These are phyloP conservation scores for Clarias magur DNA, from an alignment of 2,113 vertebrate genomes.

Conservation along the genomic window DNA sequence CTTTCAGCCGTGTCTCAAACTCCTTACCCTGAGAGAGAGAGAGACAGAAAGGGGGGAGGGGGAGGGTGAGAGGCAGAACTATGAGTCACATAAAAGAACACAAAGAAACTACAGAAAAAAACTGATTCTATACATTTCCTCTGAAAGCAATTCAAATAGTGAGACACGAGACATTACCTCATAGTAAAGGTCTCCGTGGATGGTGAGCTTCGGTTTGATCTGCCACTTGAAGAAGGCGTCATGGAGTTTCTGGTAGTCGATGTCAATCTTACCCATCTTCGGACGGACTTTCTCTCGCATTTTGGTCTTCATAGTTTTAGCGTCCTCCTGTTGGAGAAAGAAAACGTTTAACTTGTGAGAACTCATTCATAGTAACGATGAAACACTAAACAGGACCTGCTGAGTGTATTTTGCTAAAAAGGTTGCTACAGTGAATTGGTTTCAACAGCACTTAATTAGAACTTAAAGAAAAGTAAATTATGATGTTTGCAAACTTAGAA, in stretches of 20 bases:
- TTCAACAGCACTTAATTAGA: neutral
- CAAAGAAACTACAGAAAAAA: neutral
- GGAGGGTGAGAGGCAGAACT: neutral
- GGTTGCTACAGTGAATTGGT: neutral
- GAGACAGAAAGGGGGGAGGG: neutral
- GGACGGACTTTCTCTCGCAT: slow-evolving; percentile 95
- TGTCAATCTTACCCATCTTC: slow-evolving; percentile 96
- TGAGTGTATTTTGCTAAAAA: neutral
- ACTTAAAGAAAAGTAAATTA: neutral
- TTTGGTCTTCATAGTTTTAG: slow-evolving; percentile 95
- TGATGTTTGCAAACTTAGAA: neutral
- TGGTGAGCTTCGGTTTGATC: slow-evolving; percentile 91
- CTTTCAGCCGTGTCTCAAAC: slow-evolving; percentile 90
- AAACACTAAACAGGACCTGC: neutral
- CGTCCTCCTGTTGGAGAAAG: slow-evolving; percentile 79
- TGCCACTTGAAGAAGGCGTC: slow-evolving; percentile 98
- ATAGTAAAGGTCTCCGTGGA: slow-evolving; percentile 92
- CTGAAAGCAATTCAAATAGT: neutral
- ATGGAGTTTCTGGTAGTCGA: slow-evolving; percentile 94
- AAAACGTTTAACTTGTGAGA: neutral
- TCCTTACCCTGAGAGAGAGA: slow-evolving; percentile 81
- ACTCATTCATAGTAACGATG: neutral
- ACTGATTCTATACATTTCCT: neutral
- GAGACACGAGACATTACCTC: slow-evolving; percentile 72
- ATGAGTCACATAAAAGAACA: neutral